These are phyloP conservation scores for Muscidifurax raptorellus DNA, from an alignment of 1,140 invertebrate species.

Conservation along the genomic window DNA sequence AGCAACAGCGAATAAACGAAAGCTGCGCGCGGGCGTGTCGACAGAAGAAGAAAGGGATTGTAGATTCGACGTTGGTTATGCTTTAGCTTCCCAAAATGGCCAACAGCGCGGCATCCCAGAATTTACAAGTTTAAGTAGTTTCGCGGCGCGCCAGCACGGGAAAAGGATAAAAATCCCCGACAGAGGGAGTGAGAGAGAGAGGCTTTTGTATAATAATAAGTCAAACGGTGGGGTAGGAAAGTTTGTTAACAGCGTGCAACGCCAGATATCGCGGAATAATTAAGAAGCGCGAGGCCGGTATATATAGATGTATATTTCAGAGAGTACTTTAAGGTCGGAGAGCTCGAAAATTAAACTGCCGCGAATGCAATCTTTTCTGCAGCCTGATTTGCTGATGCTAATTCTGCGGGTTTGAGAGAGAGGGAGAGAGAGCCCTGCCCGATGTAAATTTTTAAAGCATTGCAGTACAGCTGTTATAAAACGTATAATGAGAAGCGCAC, in stretches of 20 bases:
- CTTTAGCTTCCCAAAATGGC: neutral
- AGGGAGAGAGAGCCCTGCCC: too few species aligned
- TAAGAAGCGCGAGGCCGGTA: neutral
- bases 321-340: neutral
- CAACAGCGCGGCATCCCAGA: neutral
- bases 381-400: neutral
- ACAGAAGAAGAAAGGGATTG: neutral
- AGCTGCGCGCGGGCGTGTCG: too few species aligned
- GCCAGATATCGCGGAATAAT: conserved; percentile 26
- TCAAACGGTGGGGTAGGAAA: conserved; percentile 7
- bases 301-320: neutral
- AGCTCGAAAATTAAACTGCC: neutral
- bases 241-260: conserved; percentile 15
- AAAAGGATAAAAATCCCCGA: neutral
- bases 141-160: neutral
- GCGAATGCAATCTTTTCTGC: too few species aligned
- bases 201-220: conserved; percentile 28
- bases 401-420: neutral
- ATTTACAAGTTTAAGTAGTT: conserved; percentile 39
- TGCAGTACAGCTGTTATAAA: neutral
- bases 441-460: neutral
- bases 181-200: neutral
- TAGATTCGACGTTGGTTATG: neutral
- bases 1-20: neutral
- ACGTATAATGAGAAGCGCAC: neutral